phyloP scores from a whole-genome alignment of 2,113 vertebrate genomes.

The Takifugu bimaculatus region DNA sequence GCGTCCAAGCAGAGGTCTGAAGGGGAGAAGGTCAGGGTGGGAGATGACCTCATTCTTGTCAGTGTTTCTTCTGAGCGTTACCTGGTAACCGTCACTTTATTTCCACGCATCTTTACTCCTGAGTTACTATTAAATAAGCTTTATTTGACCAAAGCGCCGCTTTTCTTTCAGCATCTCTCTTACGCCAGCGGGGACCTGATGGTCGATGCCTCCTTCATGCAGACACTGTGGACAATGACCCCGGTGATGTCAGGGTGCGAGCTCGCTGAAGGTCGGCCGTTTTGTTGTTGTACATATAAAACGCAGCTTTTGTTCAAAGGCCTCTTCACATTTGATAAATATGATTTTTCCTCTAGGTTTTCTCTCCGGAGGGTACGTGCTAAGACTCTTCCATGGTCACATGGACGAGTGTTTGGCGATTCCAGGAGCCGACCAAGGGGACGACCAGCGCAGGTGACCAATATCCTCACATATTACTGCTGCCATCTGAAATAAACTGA shows the following conservation, averaged over 20 bases:
- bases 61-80: slow-evolving; percentile 92
- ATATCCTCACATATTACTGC: neutral
- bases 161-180: slow-evolving; percentile 80
- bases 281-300: neutral
- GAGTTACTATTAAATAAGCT: neutral
- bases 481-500: no score
- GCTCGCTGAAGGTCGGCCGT: slow-evolving; percentile 78
- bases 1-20: slow-evolving; percentile 93
- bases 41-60: slow-evolving; percentile 91
- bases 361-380: slow-evolving; percentile 86
- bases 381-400: slow-evolving; percentile 88
- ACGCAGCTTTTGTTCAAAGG: neutral
- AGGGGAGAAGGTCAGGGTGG: slow-evolving; percentile 90
- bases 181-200: slow-evolving; percentile 89
- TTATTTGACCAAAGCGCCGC: neutral
- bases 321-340: neutral
- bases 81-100: slow-evolving; percentile 73
- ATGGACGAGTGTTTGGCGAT: slow-evolving; percentile 93
- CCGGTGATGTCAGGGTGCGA: slow-evolving; percentile 89
- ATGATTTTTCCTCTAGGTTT: slow-evolving; percentile 69
- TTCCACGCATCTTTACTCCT: neutral
- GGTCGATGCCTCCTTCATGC: slow-evolving; percentile 92
- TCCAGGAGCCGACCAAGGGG: slow-evolving; percentile 80
- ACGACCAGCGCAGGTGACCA: slow-evolving; percentile 84
- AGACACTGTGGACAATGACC: slow-evolving; percentile 93